Evolutionary conservation across 2,113 vertebrate species (phyloP), one percentile per base, ranked within the genome.

Genomic region (Ceyx melanurus): DNA sequence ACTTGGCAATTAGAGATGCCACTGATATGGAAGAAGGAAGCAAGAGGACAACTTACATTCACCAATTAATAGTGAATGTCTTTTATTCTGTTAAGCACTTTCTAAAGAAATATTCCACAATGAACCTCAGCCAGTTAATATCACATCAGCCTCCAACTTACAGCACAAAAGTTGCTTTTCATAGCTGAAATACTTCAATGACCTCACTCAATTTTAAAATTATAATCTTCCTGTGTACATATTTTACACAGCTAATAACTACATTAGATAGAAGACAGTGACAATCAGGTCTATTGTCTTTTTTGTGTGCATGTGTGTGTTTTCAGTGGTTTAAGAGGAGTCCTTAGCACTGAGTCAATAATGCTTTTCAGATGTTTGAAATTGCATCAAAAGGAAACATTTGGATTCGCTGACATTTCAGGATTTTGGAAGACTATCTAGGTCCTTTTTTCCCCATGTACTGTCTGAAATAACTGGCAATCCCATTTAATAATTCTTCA

Each of bases 351-450:
- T 43, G 51, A 12, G 6, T 80, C 54, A 53, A 29, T 70, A 81
- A 92, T 40, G 3, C 75, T 93, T 87, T 89, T 85, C 87, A 82
- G 62, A 62, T 89, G 70, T 65, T 82, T 76, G 78, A 93, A 92
- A 61, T 76, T 50, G 45, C 46, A 64, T 81, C 53, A 84, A 91
- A 58, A 58, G 50, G 16, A 85, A 91, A 19, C 5, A 46, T 72
- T 91, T 68, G 29, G 13, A 76, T 82, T 82, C 76, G 26, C n/a
- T 82, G 75, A 57, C 7, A n/a, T 61, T 80, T 93, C 29, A 79
- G 50, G 48, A 42, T 89, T 84, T 87, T 89, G 61, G 77, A 92
- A 72, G 40, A 18, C 13, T 60, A 13, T n/a, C 18, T 82, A 43
- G 23, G 2, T 31, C 7, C 61, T 54, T 67, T 81, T 81, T 82